A percentile compares a stretch with the other conserved stretches of the same genome.
phyloP scores from a whole-genome alignment of 2,888 invertebrate species.

The Luperina nickerlii region DNA sequence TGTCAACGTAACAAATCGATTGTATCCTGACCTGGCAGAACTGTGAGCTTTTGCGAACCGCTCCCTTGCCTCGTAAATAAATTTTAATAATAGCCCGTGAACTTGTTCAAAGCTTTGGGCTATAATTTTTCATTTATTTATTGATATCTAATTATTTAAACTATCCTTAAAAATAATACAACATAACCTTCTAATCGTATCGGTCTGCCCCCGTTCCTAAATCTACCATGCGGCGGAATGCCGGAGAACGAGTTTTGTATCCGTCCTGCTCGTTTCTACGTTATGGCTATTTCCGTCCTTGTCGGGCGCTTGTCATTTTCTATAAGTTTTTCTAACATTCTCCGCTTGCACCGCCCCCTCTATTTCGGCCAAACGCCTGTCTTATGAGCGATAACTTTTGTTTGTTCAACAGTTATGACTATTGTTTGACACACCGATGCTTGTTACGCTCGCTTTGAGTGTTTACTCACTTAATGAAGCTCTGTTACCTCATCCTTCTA shows the following conservation, averaged over 20 bases:
- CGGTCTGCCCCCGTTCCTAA: constrained; percentile 90
- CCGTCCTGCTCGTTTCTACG: constrained; percentile 86
- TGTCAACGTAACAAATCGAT: constrained; percentile 67
- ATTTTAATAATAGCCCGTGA: constrained; percentile 70
- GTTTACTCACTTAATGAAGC: constrained; percentile 86
- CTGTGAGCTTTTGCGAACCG: constrained; percentile 66
- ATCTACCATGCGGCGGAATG: constrained; percentile 90
- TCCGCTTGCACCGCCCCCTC: constrained; percentile 85
- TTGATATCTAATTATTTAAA: constrained; percentile 79
- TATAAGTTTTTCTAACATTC: constrained; percentile 90
- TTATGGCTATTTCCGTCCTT: constrained; percentile 82
- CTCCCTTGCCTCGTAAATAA: constrained; percentile 71
- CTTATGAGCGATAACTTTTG: constrained; percentile 85
- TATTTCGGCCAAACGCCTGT: constrained; percentile 86
- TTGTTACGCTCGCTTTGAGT: constrained; percentile 86
- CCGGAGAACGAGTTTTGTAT: constrained; percentile 88
- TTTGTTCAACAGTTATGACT: constrained; percentile 87
- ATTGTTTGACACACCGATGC: constrained; percentile 88
- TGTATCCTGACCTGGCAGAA: constrained; percentile 59
- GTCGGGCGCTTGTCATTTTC: constrained; percentile 89
- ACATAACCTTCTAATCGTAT: constrained; percentile 89
- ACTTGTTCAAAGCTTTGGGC: constrained; percentile 69
- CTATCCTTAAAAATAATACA: constrained; percentile 87
- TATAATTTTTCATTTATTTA: constrained; percentile 78
- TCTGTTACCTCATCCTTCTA: constrained; percentile 80